Evolutionary conservation across 2,113 vertebrate species (phyloP), one percentile per base, ranked within the genome.

Genomic region (Prunella himalayana): DNA sequence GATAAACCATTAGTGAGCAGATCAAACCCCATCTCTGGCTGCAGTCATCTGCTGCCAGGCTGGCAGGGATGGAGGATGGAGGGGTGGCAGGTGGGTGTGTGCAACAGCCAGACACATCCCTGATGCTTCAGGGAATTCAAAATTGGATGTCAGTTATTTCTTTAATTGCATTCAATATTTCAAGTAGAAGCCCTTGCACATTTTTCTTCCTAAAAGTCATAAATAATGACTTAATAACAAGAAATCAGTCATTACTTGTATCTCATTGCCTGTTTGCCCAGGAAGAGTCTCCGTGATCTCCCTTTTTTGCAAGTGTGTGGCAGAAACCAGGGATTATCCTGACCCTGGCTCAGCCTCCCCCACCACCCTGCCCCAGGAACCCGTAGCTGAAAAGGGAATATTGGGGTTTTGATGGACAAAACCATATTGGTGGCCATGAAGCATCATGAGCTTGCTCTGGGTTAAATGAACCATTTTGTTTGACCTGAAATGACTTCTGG

Each of bases 401-500:
- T 30, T 9, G 11, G 25, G 19, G 2, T 6, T 59, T 42, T 28
- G 24, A 30, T 1, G 44, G 31, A 28, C 37, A 57, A 84, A 65
- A 10, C 12, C 16, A 4, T 2, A 6, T 10, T 27, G 35, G 6
- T 64, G 92, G 30, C 25, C 47, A 23, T 8, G 28, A 30, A 47
- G 8, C 7, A 3, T 10, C 54, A 23, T 22, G 21, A 59, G 47
- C 39, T 21, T 19, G 28, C 14, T 66, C 42, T 56, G 70, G 63
- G 79, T 92, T 92, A 88, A 94, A 83, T 12, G 33, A 86, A 64
- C 14, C 4, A 0, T 69, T 85, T 53, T 10, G 3, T 53, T 37
- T 88, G 90, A 86, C 94, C 91, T 86, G 75, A 88, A 73, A 90
- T 90, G 90, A 66, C 92, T 94, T 24, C 42, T 77, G 85, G 53